phyloP scores from a whole-genome alignment of 2,113 vertebrate species.

The Castor canadensis region DNA sequence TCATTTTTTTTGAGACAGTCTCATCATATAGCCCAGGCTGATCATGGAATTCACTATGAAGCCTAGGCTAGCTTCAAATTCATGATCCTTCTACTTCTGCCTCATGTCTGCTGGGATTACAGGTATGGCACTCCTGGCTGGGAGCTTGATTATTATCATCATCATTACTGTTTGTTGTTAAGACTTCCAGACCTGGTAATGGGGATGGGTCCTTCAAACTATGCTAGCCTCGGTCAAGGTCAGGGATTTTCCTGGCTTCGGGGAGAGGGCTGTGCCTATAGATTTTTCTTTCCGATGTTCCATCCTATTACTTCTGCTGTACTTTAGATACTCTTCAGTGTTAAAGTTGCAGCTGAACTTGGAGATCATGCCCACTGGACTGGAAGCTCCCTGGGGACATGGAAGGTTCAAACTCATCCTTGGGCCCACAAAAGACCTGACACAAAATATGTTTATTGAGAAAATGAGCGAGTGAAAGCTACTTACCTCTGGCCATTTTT shows the following conservation, averaged over 20 bases:
- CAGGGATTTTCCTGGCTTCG: neutral
- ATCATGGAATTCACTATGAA: too few relatives aligned
- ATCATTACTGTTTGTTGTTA: neutral
- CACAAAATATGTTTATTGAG: neutral
- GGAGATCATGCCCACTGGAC: neutral
- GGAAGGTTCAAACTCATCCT: neutral
- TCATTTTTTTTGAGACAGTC: too few relatives aligned
- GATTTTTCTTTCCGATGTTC: neutral
- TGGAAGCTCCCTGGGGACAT: neutral
- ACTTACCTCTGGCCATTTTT: neutral
- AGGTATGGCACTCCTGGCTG: too few relatives aligned
- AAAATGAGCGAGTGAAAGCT: neutral
- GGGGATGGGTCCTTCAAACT: neutral
- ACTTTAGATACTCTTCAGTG: neutral
- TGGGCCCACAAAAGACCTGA: neutral
- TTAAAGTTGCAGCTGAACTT: neutral
- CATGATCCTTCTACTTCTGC: too few relatives aligned
- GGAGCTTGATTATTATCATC: neutral
- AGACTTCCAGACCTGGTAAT: neutral
- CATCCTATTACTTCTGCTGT: neutral
- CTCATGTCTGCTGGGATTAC: too few relatives aligned
- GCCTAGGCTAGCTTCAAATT: too few relatives aligned
- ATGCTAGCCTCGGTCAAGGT: neutral
- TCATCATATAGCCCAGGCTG: too few relatives aligned
- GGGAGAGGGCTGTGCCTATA: neutral